Conservation (phyloP, 1,140 invertebrate species). For the Lethrus apterus region DNA sequence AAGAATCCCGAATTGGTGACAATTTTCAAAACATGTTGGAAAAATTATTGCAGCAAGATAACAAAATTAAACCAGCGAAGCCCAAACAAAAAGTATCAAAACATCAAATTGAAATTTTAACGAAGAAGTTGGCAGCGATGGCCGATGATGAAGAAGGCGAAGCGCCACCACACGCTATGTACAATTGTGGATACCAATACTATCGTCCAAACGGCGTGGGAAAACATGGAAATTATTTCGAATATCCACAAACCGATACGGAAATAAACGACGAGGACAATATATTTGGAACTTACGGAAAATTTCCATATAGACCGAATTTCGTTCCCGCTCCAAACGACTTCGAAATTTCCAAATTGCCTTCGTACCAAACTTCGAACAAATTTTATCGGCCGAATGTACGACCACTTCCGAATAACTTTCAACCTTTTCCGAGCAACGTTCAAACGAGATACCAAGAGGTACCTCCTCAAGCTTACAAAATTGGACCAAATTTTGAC, state of each 20-base stretch:
- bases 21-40: conserved; percentile 24
- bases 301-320: too few species aligned
- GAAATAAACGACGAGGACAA: too few species aligned
- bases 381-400: too few species aligned
- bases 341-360: too few species aligned
- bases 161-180: not conserved
- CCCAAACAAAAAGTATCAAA: conserved; percentile 2
- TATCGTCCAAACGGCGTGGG: too few species aligned
- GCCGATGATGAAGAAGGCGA: not conserved
- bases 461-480: not conserved
- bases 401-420: not conserved
- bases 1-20: not conserved
- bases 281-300: too few species aligned
- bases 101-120: not conserved
- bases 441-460: not conserved
- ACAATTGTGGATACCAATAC: too few species aligned
- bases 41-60: conserved; percentile 21
- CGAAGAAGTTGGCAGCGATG: not conserved
- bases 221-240: too few species aligned
- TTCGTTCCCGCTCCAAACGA: too few species aligned
- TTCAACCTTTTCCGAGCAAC: not conserved
- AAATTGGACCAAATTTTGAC: not conserved
- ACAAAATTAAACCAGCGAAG: not conserved
- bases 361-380: too few species aligned
- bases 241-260: too few species aligned